A percentile compares a stretch with the other conserved stretches of the same genome.
Conservation (phyloP, 2,888 invertebrate genomes). For the Megastigmus dorsalis region DNA sequence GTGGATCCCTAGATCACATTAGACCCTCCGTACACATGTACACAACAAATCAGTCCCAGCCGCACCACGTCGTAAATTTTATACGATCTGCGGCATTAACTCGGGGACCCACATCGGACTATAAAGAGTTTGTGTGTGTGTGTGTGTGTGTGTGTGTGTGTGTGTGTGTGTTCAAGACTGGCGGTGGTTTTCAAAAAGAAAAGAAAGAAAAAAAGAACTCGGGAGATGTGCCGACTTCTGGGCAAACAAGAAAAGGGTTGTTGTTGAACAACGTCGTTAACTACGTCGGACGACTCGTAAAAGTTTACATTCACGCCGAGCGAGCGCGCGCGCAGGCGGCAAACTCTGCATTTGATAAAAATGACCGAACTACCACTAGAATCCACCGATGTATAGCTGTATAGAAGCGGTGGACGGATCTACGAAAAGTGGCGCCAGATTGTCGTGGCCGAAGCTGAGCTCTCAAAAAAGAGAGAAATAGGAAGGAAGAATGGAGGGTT, state of each 20-base stretch:
- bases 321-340: not conserved
- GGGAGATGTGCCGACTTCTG: slow-evolving; percentile 40
- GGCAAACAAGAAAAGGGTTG: slow-evolving; percentile 53
- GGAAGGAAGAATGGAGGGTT: slow-evolving; percentile 21
- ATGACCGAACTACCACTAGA: not conserved
- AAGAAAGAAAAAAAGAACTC: slow-evolving; percentile 36
- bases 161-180: no score
- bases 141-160: no score
- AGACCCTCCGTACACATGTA: slow-evolving; percentile 30
- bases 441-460: slow-evolving; percentile 62
- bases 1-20: slow-evolving; percentile 25
- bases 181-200: slow-evolving; percentile 49
- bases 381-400: not conserved
- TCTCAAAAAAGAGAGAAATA: not conserved
- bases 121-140: no score
- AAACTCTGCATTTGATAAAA: slow-evolving; percentile 49
- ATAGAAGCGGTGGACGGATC: slow-evolving; percentile 43
- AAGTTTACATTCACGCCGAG: slow-evolving; percentile 43
- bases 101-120: slow-evolving; percentile 4
- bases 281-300: slow-evolving; percentile 21
- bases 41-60: slow-evolving; percentile 43
- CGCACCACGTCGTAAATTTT: slow-evolving; percentile 50
- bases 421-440: slow-evolving; percentile 69
- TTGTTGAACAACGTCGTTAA: slow-evolving; percentile 44
- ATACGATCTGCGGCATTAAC: slow-evolving; percentile 41